Conservation (phyloP, 53 echinoderm and acorn worm genomes). For the Astropecten irregularis region DNA sequence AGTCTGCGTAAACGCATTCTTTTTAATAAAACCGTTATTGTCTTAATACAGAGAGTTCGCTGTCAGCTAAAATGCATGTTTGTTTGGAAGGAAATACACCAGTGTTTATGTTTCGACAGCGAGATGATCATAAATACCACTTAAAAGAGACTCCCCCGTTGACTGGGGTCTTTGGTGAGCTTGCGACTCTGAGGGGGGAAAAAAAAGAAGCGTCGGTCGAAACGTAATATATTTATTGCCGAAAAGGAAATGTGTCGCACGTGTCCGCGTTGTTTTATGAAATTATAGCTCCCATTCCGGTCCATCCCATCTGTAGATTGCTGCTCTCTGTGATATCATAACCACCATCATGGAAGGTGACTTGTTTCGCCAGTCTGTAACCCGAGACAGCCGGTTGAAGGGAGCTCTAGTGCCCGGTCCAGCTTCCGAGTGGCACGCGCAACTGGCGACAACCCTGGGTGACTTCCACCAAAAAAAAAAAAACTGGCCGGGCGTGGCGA, state of each 20-base stretch:
- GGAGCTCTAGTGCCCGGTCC: neutral
- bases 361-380: neutral
- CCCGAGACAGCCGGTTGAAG: conserved; percentile 14
- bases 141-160: conserved; percentile 20
- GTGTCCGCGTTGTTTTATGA: conserved; percentile 31
- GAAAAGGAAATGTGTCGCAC: conserved; percentile 8
- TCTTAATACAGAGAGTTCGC: neutral
- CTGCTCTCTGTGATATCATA: too few relatives aligned
- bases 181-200: too few relatives aligned
- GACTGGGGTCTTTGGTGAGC: neutral
- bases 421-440: conserved; percentile 23
- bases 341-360: too few relatives aligned
- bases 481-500: conserved; percentile 43
- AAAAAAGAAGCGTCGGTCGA: conserved; percentile 15
- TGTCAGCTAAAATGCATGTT: conserved; percentile 16
- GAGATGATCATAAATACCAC: conserved; percentile 39
- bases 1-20: too few relatives aligned
- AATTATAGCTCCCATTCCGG: conserved; percentile 14
- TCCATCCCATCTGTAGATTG: conserved; percentile 6
- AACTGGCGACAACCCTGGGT: conserved; percentile 21
- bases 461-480: too few relatives aligned
- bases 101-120: conserved; percentile 36
- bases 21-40: neutral
- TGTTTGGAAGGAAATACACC: conserved; percentile 48
- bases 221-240: conserved; percentile 45